A percentile compares a stretch with the other conserved stretches of the same genome.
Evolutionary conservation across 2,797 vertebrate species (phyloP).

Genomic region (Fundulus diaphanus): DNA sequence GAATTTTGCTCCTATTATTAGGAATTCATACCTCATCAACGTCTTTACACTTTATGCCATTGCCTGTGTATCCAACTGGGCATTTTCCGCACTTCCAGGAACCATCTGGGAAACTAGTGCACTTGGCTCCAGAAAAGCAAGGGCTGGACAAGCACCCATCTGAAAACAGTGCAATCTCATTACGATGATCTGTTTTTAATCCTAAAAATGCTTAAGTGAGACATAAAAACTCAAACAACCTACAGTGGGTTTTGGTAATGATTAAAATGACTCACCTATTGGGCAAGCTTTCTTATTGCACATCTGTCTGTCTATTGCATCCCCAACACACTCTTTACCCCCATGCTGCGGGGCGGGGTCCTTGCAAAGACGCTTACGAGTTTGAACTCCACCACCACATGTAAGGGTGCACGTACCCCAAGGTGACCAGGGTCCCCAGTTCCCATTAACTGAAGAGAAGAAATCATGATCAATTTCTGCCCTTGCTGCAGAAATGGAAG

Average conservation of each 20-base stretch:
- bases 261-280: slow-evolving; percentile 84
- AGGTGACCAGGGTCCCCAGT: slow-evolving; percentile 96
- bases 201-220: neutral
- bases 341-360: slow-evolving; percentile 88
- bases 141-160: slow-evolving; percentile 97
- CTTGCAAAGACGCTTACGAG: slow-evolving; percentile 92
- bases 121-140: slow-evolving; percentile 91
- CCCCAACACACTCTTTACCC: slow-evolving; percentile 93
- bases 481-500: neutral
- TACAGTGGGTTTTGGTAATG: neutral
- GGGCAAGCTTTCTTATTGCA: slow-evolving; percentile 95
- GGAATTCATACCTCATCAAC: slow-evolving; percentile 88
- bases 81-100: slow-evolving; percentile 97
- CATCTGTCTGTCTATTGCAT: slow-evolving; percentile 83
- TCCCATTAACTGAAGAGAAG: slow-evolving; percentile 88
- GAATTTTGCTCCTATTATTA: slow-evolving; percentile 2
- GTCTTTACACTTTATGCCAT: slow-evolving; percentile 92
- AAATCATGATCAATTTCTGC: neutral
- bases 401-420: slow-evolving; percentile 93
- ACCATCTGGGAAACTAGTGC: slow-evolving; percentile 92
- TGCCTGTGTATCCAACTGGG: slow-evolving; percentile 90
- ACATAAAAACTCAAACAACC: slow-evolving; percentile 16
- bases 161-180: slow-evolving; percentile 62
- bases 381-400: slow-evolving; percentile 92
- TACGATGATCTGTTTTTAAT: slow-evolving; percentile 23